A percentile compares a stretch with the other conserved stretches of the same genome.
phyloP scores from a whole-genome alignment of 2,888 invertebrate species.

The Myathropa florea region DNA sequence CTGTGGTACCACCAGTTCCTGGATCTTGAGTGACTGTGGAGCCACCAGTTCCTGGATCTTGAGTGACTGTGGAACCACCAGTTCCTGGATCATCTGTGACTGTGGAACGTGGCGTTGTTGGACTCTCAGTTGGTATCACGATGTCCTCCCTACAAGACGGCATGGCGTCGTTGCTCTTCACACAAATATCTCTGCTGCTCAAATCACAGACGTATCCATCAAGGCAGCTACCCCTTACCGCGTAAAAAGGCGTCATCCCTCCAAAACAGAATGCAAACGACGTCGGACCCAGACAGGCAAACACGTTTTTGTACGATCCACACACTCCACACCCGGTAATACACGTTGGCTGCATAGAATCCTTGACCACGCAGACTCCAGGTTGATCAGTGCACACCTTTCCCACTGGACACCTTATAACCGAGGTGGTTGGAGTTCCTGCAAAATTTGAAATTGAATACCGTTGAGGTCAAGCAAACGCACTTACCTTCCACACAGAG shows the following conservation, averaged over 20 bases:
- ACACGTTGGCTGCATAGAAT: background rate
- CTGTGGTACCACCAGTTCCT: background rate
- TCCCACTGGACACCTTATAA: conserved; percentile 12
- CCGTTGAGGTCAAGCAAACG: background rate
- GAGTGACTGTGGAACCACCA: background rate
- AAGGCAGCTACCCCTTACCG: conserved; percentile 53
- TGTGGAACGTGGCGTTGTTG: background rate
- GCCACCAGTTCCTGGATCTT: background rate
- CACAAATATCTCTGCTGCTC: conserved; percentile 67
- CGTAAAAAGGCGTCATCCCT: conserved; percentile 64
- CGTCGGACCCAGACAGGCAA: conserved; percentile 75
- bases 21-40: background rate
- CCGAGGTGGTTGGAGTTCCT: conserved; percentile 1
- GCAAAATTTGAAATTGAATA: background rate
- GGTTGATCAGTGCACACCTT: conserved; percentile 35
- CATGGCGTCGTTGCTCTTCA: conserved; percentile 1
- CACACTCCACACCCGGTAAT: conserved; percentile 70
- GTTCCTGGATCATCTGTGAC: background rate
- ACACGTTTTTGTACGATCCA: conserved; percentile 72
- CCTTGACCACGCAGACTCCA: conserved; percentile 6
- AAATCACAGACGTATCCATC: conserved; percentile 72
- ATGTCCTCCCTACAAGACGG: background rate
- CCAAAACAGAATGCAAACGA: conserved; percentile 78
- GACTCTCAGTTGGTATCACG: background rate
- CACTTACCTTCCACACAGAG: conserved; percentile 41